phyloP scores from a whole-genome alignment of 2,797 vertebrate genomes.

The Rhynchotus rufescens region DNA sequence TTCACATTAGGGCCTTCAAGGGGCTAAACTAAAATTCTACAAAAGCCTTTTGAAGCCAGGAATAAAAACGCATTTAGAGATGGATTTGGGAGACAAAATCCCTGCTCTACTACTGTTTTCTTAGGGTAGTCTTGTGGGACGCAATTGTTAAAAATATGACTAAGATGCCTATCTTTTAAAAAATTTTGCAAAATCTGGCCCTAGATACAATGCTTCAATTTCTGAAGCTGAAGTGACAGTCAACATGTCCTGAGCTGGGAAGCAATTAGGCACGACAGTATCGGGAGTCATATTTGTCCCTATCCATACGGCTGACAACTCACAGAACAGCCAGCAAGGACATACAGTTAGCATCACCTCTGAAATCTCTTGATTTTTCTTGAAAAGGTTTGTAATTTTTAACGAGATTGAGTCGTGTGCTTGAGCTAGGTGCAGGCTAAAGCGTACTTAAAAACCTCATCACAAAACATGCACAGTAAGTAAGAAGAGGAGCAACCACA shows the following conservation, averaged over 20 bases:
- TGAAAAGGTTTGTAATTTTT: neutral
- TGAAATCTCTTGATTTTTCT: neutral
- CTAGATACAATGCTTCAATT: neutral
- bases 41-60: neutral
- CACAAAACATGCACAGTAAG: neutral
- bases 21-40: neutral
- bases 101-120: accelerated
- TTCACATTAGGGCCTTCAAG: neutral
- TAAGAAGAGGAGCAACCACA: neutral
- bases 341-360: neutral
- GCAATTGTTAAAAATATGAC: neutral
- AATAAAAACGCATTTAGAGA: neutral
- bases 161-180: neutral
- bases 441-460: neutral
- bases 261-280: neutral
- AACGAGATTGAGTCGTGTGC: accelerated
- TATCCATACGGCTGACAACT: neutral
- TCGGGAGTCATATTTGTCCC: neutral
- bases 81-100: neutral
- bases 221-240: neutral
- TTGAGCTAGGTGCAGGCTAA: neutral
- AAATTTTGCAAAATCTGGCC: neutral
- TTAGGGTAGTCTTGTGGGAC: neutral
- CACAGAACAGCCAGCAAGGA: neutral
- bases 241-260: neutral